Evolutionary conservation across 53 echinoderm and acorn worm genomes (phyloP).

Genomic region (Hippasteria phrygiana): DNA sequence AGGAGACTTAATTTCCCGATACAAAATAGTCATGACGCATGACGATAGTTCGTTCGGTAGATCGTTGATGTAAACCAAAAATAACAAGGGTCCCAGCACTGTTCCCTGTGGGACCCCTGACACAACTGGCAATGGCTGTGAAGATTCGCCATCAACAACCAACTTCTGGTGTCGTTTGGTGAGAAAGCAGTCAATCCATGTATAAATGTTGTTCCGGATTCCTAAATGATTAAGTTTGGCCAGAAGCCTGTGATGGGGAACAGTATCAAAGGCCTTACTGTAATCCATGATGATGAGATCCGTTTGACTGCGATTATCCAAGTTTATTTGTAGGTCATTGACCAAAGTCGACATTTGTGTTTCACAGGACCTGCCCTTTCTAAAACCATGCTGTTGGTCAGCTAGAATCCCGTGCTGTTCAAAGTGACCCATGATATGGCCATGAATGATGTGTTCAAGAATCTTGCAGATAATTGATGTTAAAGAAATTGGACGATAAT

Average conservation of each 20-base stretch:
- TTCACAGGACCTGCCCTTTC: constrained; percentile 42
- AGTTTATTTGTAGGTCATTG: constrained; percentile 31
- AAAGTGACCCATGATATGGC: constrained; percentile 9
- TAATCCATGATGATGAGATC: constrained; percentile 45
- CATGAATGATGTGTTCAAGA: constrained; percentile 3
- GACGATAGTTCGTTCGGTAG: too few species aligned
- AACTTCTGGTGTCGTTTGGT: too few species aligned
- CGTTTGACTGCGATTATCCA: constrained; percentile 23
- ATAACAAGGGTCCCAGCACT: too few species aligned
- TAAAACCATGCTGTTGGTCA: constrained; percentile 56
- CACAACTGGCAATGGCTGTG: too few species aligned
- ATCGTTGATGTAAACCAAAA: too few species aligned
- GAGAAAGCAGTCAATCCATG: too few species aligned
- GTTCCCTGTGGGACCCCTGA: too few species aligned
- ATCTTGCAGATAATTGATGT: constrained; percentile 35
- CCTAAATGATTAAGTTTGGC: constrained; percentile 37
- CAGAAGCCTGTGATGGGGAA: constrained; percentile 47
- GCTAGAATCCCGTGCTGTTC: not conserved
- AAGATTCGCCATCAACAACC: too few species aligned
- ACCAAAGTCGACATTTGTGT: constrained; percentile 19
- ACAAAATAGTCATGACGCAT: too few species aligned
- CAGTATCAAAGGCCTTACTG: constrained; percentile 52
- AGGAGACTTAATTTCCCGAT: too few species aligned
- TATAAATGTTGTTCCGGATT: too few species aligned
- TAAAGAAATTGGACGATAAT: constrained; percentile 27